Base-by-base conservation (phyloP, 2,113 vertebrate species). In the Bolborhynchus lineola region DNA sequence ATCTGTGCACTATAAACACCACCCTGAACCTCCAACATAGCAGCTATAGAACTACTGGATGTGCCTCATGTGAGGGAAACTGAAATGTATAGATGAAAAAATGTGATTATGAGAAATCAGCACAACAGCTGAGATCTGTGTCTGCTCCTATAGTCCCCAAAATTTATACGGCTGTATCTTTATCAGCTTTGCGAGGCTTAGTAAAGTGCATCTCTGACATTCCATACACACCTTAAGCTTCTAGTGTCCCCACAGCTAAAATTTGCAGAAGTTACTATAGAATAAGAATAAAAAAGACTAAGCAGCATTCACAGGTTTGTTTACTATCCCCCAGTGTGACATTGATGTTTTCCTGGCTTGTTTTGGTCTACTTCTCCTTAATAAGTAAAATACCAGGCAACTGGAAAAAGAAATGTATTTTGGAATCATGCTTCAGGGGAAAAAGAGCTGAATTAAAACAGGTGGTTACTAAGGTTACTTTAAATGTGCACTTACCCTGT, bases 401-500 rank as follows among this genome's bases (percentile, higher is more conserved):
- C 0, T 91, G 23, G 49, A 89, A 77, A 92, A 82, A 86, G 44
- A 86, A 84, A 78, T 44, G 67, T 1, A 81, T 42, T 81, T 88
- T 13, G 4, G 19, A 83, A 60, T 47, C 65, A 68, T 26, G 13
- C 68, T 80, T 95, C 65, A 84, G 62, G 79, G 8, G 35, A 47
- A 92, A 94, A 81, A 9, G 19, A 53, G 18, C 44, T 37, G 16
- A 72, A 85, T 31, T 83, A 29, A 86, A 80, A 87, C 3, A 52
- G 39, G 49, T 79, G 16, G 64, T 42, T 55, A 44, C 46, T 78
- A 46, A 64, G 49, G 42, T 75, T 75, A 46, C 41, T 86, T 82
- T 60, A 52, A 62, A 5, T 6, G 16, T 20, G 24, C 20, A 94
- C 94, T 88, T 95, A 99, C 99, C 98, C 98, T 99, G 95, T 99